Percentiles rank a stretch among this genome's conserved stretches.
Evolutionary conservation across 2,797 vertebrate genomes (phyloP).

Genomic region (Trematomus bernacchii): DNA sequence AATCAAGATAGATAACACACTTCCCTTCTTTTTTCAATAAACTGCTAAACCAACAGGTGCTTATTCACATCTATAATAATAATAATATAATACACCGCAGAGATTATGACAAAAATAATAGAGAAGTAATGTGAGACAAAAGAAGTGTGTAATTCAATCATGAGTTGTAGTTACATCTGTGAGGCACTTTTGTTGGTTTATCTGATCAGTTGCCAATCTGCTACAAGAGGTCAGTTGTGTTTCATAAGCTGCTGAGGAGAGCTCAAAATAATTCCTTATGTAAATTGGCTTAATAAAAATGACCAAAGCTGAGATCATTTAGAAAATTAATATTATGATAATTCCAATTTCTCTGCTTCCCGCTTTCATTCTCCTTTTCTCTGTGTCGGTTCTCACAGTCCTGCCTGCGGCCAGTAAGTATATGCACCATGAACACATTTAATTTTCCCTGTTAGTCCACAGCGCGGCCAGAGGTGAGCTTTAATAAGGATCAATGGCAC

Average conservation of each 20-base stretch:
- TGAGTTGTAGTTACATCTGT: slow-evolving; percentile 22
- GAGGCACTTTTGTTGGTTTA: slow-evolving; percentile 16
- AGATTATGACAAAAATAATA: slow-evolving; percentile 11
- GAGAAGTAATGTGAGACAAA: not conserved
- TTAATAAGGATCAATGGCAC: slow-evolving; percentile 99
- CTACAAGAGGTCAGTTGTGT: slow-evolving; percentile 22
- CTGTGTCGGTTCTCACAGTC: slow-evolving; percentile 81
- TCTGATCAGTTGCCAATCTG: slow-evolving; percentile 29
- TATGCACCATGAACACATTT: slow-evolving; percentile 97
- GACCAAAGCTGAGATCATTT: slow-evolving; percentile 76
- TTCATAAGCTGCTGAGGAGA: slow-evolving; percentile 30
- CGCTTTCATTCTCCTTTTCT: slow-evolving; percentile 58
- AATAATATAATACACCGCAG: slow-evolving; percentile 28
- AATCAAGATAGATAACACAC: slow-evolving; percentile 67
- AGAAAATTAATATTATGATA: slow-evolving; percentile 92
- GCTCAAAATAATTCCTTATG: slow-evolving; percentile 27
- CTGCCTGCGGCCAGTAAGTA: slow-evolving; percentile 92
- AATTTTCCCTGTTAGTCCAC: slow-evolving; percentile 98
- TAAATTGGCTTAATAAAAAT: slow-evolving; percentile 61
- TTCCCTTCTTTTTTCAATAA: slow-evolving; percentile 32
- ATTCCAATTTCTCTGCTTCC: slow-evolving; percentile 72
- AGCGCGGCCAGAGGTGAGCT: slow-evolving; percentile 97
- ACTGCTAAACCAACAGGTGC: slow-evolving; percentile 46
- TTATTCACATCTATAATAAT: slow-evolving; percentile 18
- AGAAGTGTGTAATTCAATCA: slow-evolving; percentile 12